Base-by-base conservation (phyloP, 2,888 invertebrate species). In the Xestia sexstrigata region DNA sequence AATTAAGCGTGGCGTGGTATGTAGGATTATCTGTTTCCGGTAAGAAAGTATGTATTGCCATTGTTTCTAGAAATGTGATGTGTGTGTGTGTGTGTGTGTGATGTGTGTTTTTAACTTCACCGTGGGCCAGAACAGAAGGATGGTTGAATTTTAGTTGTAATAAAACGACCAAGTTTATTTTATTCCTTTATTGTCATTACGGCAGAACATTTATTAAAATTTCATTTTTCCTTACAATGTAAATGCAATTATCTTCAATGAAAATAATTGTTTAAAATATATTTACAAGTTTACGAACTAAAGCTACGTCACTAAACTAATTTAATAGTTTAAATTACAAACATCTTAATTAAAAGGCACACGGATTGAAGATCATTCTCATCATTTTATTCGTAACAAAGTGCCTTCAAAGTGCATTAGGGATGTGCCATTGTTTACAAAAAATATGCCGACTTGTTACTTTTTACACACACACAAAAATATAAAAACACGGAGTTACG, bases 121-220 rank as follows among this genome's bases (percentile, higher is more conserved):
- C 30, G 30, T 1, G 42, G 42, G 4, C 15, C 6, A 17, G 23
- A 68, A 8, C 6, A 17, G 23, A 68, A 8, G 5, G n/a, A 11
- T 26, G 23, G 11, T 9, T 13, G 8, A 15, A 17, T 2, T 35
- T 20, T 23, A 39, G 2, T 0, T 26, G 6, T 55, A 82, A 63
- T 72, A 70, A 83, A 74, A 70, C 58, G 83, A 87, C 76, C 81
- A 65, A 72, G 39, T 91, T 89, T 90, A 92, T 92, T 95, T 94
- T 93, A 96, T 95, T 96, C 94, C 95, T 96, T 96, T 96, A 96
- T 96, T 96, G 95, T 95, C 96, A 95, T 93, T 95, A 95, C 95
- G 88, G 94, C 92, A 95, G 95, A 95, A 95, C 96, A 95, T 88
- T 95, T 95, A 94, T 95, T 93, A 92, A 95, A 95, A 95, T 93